These are phyloP conservation scores for Oryctolagus cuniculus DNA, from an alignment of 2,113 vertebrate genomes.

Conservation along the genomic window DNA sequence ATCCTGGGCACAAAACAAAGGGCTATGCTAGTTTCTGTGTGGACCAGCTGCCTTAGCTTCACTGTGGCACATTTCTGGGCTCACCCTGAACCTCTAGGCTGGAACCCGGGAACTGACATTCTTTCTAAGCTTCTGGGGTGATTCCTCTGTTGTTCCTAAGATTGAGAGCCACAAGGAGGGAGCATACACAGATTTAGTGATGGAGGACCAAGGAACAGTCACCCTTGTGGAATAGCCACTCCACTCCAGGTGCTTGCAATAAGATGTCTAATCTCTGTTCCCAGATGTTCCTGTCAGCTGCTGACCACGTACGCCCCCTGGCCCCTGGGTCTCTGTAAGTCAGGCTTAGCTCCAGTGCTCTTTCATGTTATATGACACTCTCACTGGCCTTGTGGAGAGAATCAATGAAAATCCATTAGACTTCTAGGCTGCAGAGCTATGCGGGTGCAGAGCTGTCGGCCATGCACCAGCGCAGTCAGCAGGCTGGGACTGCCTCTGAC, in stretches of 20 bases:
- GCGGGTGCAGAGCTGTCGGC: fast-evolving
- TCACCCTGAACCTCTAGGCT: background rate
- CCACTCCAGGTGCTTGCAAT: background rate
- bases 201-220: background rate
- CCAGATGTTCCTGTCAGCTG: background rate
- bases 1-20: too few relatives aligned
- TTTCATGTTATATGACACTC: constrained; percentile 57
- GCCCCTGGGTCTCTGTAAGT: background rate
- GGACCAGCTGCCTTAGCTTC: background rate
- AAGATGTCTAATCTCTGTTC: background rate
- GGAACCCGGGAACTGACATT: background rate
- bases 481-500: background rate
- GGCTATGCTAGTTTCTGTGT: fast-evolving
- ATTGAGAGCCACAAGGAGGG: background rate
- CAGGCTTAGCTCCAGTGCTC: background rate
- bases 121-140: background rate
- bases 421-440: background rate
- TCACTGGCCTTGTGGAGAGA: background rate
- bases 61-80: background rate
- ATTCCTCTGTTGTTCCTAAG: background rate
- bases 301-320: fast-evolving
- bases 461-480: constrained; percentile 52
- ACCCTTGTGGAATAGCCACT: background rate
- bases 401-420: constrained; percentile 76
- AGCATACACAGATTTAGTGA: background rate